A percentile compares a stretch with the other conserved stretches of the same genome.
Evolutionary conservation across 2,797 vertebrate genomes (phyloP).

Genomic region (Lutjanus campechanus): DNA sequence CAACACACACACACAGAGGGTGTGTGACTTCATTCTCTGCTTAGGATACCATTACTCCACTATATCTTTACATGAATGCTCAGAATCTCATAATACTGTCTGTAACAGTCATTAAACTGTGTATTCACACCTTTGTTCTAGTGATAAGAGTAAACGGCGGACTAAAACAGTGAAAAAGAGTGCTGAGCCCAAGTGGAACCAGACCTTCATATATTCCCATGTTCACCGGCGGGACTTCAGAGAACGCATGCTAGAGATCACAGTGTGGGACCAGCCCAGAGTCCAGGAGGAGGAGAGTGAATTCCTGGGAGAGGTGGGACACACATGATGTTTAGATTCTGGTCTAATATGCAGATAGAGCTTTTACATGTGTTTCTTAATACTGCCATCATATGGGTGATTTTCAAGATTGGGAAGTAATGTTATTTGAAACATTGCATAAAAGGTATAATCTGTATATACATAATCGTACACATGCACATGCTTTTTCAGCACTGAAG

Average conservation of each 20-base stretch:
- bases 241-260: slow-evolving; percentile 96
- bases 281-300: slow-evolving; percentile 96
- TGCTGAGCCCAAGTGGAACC: slow-evolving; percentile 96
- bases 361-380: background rate
- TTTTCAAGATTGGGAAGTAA: background rate
- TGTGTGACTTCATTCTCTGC: no score
- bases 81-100: no score
- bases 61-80: no score
- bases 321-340: background rate
- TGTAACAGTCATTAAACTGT: background rate
- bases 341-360: no score
- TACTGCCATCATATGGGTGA: background rate
- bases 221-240: slow-evolving; percentile 96
- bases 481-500: background rate
- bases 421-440: background rate
- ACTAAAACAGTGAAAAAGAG: slow-evolving; percentile 97
- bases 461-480: no score
- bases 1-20: no score
- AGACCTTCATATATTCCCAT: slow-evolving; percentile 95
- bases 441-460: background rate
- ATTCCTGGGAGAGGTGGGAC: slow-evolving; percentile 94
- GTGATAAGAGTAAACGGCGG: slow-evolving; percentile 96
- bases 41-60: no score
- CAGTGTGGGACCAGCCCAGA: slow-evolving; percentile 95
- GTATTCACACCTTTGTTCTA: slow-evolving; percentile 60